Base-by-base conservation (phyloP, 92 coral and sea anemone genomes). In the Meandrina meandrites region DNA sequence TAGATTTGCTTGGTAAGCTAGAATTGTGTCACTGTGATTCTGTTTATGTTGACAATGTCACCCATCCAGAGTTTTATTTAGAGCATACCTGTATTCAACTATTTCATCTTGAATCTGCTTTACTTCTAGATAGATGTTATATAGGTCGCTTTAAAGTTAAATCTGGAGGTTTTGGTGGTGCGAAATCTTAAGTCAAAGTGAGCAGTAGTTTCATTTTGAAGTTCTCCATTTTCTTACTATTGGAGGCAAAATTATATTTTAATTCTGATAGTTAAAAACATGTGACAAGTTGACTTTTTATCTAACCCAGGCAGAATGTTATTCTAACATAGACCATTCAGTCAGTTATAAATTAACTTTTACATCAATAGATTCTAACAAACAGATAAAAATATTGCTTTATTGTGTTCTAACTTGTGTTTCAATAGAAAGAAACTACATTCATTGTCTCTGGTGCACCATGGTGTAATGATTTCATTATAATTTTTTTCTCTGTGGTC, bases 381-480 rank as follows among this genome's bases (percentile, higher is more conserved):
- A 73, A 72, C 87, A 73, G 53, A 53, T 8, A 40, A 57, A 81
- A 74, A 73, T 84, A 34, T 51, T 15, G 18, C 11, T 53, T 58
- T 81, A 84, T 84, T 84, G 87, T 83, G 22, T 75, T 19, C 48
- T 21, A 54, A n/a, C 47, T n/a, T 53, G 27, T 73, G 80, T 68
- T 69, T 48, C 64, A 69, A 31, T 45, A 45, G 48, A 47, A 82
- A n/a, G 45, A 40, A 84, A 54, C 71, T 54, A 74, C 81, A 36
- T 84, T 48, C 51, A 72, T 56, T 84, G 42, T 75, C 80, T 36
- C 28, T 21, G 8, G 27, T 22, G 3, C 60, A 78, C 45, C 66
- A 28, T 66, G 13, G 36, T 48, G 30, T 24, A 51, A 19, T 79
- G 7, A 1, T 54, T 8, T n/a, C 42, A 8, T 75, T 32, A 31